These are phyloP conservation scores for western clawed frog (Xenopus tropicalis) DNA, from an alignment of 2,113 vertebrate genomes.

Conservation along the genomic window UCB_Xtro_10.0 CM004449.2:28492501-28493000, in stretches of 20 bases:
- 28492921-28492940: too few relatives aligned
- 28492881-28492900: too few relatives aligned
- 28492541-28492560: background rate
- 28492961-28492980: too few relatives aligned
- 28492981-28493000: too few relatives aligned
- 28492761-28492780: background rate
- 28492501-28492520: background rate
- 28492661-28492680: constrained; percentile 19
- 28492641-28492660: constrained; percentile 13
- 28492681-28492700: background rate
- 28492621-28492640: constrained; percentile 11
- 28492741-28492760: background rate
- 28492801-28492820: too few relatives aligned
- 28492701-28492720: background rate
- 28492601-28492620: constrained; percentile 27
- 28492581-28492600: constrained; percentile 20
- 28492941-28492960: too few relatives aligned
- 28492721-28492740: background rate
- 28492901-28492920: too few relatives aligned
- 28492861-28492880: too few relatives aligned
- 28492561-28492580: background rate
- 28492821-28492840: too few relatives aligned
- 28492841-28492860: too few relatives aligned
- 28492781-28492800: too few relatives aligned
- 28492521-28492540: background rate